Conservation (phyloP, 2,888 invertebrate species). For the Epinotia bilunana region DNA sequence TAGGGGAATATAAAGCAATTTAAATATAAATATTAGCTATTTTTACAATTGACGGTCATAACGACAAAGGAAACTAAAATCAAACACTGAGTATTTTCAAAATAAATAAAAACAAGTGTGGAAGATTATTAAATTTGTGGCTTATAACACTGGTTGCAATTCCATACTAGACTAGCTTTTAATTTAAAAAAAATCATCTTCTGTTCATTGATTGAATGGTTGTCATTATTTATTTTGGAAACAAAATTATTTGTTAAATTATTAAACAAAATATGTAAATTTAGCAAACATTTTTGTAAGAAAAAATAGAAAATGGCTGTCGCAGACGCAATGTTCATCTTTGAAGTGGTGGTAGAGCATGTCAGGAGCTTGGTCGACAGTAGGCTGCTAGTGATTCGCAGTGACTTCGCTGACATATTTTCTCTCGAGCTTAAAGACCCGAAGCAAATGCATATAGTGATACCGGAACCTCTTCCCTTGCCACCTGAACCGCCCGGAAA, state of each 20-base stretch:
- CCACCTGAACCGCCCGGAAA: constrained; percentile 73
- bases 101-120: too few relatives aligned
- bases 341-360: constrained; percentile 75
- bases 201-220: neutral
- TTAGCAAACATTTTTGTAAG: constrained; percentile 20
- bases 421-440: constrained; percentile 78
- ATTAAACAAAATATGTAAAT: constrained; percentile 28
- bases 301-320: constrained; percentile 68
- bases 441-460: constrained; percentile 75
- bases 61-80: too few relatives aligned
- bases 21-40: neutral
- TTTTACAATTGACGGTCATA: neutral
- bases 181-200: neutral
- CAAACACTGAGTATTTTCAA: neutral
- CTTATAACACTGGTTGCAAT: constrained; percentile 11
- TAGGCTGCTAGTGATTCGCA: constrained; percentile 67
- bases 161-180: constrained; percentile 18
- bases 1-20: too few relatives aligned
- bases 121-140: neutral
- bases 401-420: constrained; percentile 77
- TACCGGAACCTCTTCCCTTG: constrained; percentile 75
- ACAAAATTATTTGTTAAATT: constrained; percentile 21
- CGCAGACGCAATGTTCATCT: constrained; percentile 73
- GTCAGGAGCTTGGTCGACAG: constrained; percentile 69
- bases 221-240: constrained; percentile 24